Evolutionary conservation across 2,888 invertebrate genomes (phyloP).

Genomic region (Fragum sueziense): DNA sequence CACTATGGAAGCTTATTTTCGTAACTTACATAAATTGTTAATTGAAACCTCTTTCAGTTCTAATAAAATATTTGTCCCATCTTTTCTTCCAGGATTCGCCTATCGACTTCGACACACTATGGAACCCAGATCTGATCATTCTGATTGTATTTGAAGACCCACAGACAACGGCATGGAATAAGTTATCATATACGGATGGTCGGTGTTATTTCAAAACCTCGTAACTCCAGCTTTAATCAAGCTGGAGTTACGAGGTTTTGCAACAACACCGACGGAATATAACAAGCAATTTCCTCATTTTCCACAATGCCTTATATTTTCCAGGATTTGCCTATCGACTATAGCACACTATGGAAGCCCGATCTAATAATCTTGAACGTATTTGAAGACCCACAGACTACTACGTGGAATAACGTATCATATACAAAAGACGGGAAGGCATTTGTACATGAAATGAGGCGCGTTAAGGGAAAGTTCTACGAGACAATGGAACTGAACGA

Average conservation of each 20-base stretch:
- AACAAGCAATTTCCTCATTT: no score
- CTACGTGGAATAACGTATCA: slow-evolving; percentile 50
- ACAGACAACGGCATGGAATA: slow-evolving; percentile 48
- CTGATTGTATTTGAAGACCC: slow-evolving; percentile 57
- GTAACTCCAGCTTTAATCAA: no score
- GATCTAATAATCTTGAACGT: slow-evolving; percentile 52
- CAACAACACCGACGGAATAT: no score
- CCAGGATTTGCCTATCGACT: no score
- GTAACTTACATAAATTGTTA: not conserved
- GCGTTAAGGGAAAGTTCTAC: slow-evolving; percentile 56
- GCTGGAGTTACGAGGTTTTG: no score
- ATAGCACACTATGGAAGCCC: slow-evolving; percentile 54
- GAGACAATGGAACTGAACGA: slow-evolving; percentile 61
- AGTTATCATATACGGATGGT: slow-evolving; percentile 40
- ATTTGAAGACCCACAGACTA: slow-evolving; percentile 54
- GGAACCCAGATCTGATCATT: slow-evolving; percentile 55
- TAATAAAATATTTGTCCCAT: not conserved
- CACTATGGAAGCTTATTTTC: not conserved
- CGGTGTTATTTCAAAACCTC: no score
- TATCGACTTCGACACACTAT: slow-evolving; percentile 32
- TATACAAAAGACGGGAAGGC: slow-evolving; percentile 38
- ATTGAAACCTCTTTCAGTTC: not conserved
- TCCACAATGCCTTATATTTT: no score
- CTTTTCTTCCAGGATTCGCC: not conserved
- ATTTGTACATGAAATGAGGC: slow-evolving; percentile 53